Base-by-base conservation (phyloP, 2,797 vertebrate species). In the Scolopax rusticola region DNA sequence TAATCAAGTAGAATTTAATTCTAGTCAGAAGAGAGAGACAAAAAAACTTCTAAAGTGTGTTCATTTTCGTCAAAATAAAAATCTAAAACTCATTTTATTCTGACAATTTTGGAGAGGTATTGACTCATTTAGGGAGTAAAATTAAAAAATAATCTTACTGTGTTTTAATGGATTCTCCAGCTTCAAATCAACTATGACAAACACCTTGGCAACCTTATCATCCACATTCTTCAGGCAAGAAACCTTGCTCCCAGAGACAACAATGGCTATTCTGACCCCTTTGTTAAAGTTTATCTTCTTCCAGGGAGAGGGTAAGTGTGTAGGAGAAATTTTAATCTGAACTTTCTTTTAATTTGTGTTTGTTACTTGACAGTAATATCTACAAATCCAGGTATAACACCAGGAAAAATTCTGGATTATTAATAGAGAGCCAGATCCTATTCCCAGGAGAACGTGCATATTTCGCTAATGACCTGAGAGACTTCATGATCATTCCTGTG, bases 161-260 rank as follows among this genome's bases (percentile, higher is more conserved):
- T 97, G 57, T 88, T 96, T 96, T 92, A 47, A 93, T 96, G 30
- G 48, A 53, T 70, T 89, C 77, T 96, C 73, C 97, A 99, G 99
- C 99, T 99, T 96, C 99, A 99, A 98, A 99, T 99, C 98, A 99
- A 98, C 98, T 99, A 99, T 84, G 99, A 99, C 98, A 99, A 99
- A 93, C 99, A 99, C 97, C 98, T 99, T 90, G 99, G 99, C 94
- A 99, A 99, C 97, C 97, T 99, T 80, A 99, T 99, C 95, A 99
- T 99, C 93, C 99, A 99, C 45, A 99, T 99, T 91, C 99, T 99
- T 92, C 99, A 99, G 98, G 99, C 99, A 95, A 99, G 99, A 98
- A 99, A 99, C 97, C 98, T 99, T 59, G 99, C 98, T 91, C 99
- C 98, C 38, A 98, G 99, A 96, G 99, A 99, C 97, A 99, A 99